A percentile compares a stretch with the other conserved stretches of the same genome.
Evolutionary conservation across 2,797 vertebrate genomes (phyloP).

Genomic region (Ambastaia sidthimunki): DNA sequence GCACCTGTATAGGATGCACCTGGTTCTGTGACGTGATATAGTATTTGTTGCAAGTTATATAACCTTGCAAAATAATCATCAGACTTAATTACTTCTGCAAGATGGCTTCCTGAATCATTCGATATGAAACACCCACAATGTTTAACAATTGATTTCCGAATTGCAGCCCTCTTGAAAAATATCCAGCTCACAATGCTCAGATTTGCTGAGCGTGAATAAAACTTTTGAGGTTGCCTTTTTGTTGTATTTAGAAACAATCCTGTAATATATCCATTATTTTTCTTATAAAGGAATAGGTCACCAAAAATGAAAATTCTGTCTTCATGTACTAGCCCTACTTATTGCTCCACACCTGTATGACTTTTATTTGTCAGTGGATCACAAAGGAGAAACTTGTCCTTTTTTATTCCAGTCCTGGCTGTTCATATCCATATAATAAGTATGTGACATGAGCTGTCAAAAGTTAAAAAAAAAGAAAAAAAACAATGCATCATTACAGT

Average conservation of each 20-base stretch:
- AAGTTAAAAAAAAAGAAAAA: too few relatives aligned
- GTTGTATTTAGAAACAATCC: not conserved
- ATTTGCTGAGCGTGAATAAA: not conserved
- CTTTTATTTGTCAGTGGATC: too few relatives aligned
- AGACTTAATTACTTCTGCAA: not conserved
- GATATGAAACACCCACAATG: slow-evolving; percentile 22
- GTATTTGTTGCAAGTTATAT: not conserved
- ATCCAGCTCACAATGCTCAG: not conserved
- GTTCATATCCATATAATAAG: too few relatives aligned
- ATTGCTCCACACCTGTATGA: too few relatives aligned
- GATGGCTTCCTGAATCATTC: not conserved
- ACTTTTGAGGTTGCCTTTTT: not conserved
- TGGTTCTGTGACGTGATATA: not conserved
- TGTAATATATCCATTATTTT: not conserved
- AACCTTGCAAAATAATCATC: slow-evolving; percentile 5
- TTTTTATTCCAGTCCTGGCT: too few relatives aligned
- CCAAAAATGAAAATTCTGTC: too few relatives aligned
- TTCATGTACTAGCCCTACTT: too few relatives aligned
- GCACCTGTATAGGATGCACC: not conserved
- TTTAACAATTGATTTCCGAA: slow-evolving; percentile 22
- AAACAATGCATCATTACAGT: too few relatives aligned
- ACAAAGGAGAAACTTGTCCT: too few relatives aligned
- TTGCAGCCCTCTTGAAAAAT: not conserved
- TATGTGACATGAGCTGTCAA: too few relatives aligned
- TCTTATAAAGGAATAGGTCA: not conserved